phyloP scores from a whole-genome alignment of 2,888 invertebrate genomes.

The Macrosoma leucophasiata region DNA sequence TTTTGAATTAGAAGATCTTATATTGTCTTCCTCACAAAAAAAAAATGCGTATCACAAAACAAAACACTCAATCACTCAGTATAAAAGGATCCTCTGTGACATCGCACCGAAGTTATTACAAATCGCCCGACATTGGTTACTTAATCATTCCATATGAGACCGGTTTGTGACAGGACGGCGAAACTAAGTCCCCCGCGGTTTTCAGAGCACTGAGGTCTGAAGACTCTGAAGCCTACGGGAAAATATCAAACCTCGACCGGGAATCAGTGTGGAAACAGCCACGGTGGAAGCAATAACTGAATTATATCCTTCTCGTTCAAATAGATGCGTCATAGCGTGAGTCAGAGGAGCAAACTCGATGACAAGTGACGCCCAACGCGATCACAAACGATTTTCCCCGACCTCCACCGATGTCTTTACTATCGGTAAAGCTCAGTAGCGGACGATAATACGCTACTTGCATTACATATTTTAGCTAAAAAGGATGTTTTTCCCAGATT shows the following conservation, averaged over 20 bases:
- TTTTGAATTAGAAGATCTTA: slow-evolving; percentile 17
- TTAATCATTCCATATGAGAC: slow-evolving; percentile 58
- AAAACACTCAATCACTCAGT: slow-evolving; percentile 26
- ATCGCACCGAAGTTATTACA: slow-evolving; percentile 28
- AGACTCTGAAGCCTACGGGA: slow-evolving; percentile 61
- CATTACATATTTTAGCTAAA: too few species aligned
- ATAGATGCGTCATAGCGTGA: slow-evolving; percentile 40
- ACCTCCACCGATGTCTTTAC: slow-evolving; percentile 40
- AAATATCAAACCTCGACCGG: slow-evolving; percentile 66
- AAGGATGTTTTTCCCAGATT: too few species aligned
- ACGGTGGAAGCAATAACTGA: slow-evolving; percentile 26
- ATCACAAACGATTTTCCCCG: slow-evolving; percentile 33
- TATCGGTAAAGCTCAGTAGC: slow-evolving; percentile 62
- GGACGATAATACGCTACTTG: slow-evolving; percentile 59
- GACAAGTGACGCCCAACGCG: slow-evolving; percentile 24
- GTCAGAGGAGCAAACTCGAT: slow-evolving; percentile 42
- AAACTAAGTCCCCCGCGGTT: slow-evolving; percentile 35
- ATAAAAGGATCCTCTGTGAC: slow-evolving; percentile 25
- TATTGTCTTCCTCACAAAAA: slow-evolving; percentile 24
- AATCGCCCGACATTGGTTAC: slow-evolving; percentile 42
- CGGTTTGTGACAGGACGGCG: slow-evolving; percentile 26
- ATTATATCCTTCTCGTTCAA: slow-evolving; percentile 40
- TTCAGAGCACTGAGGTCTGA: slow-evolving; percentile 55
- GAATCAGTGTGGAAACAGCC: slow-evolving; percentile 52
- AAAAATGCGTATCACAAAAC: slow-evolving; percentile 22